A percentile compares a stretch with the other conserved stretches of the same genome.
phyloP scores from a whole-genome alignment of 2,888 invertebrate species.

The Atethmia centrago region DNA sequence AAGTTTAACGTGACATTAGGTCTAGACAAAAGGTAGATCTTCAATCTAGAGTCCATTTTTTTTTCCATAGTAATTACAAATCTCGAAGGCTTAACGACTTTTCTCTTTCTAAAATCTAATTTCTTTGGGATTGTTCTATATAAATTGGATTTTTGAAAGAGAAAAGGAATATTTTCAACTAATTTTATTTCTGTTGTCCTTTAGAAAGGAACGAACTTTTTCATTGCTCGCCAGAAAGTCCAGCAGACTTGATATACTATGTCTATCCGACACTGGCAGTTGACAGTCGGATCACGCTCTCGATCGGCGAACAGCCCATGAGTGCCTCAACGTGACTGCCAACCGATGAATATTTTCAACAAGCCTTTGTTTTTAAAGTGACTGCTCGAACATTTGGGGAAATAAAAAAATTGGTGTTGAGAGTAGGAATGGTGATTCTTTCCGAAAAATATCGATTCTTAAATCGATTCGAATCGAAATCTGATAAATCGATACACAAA shows the following conservation, averaged over 20 bases:
- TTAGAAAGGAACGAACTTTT: no score
- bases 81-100: neutral
- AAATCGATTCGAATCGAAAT: no score
- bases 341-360: slow-evolving; percentile 74
- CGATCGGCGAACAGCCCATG: slow-evolving; percentile 75
- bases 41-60: neutral
- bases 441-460: no score
- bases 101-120: neutral
- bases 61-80: neutral
- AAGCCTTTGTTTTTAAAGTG: slow-evolving; percentile 72
- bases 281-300: slow-evolving; percentile 74
- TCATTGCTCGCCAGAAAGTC: neutral
- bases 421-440: slow-evolving; percentile 15
- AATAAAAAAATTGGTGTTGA: slow-evolving; percentile 17
- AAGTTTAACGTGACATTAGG: neutral
- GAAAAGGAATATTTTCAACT: neutral
- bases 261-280: slow-evolving; percentile 30
- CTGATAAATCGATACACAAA: no score
- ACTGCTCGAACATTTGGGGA: slow-evolving; percentile 34
- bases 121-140: neutral
- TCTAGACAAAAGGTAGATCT: neutral
- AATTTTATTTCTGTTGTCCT: neutral
- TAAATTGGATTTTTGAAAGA: neutral
- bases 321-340: slow-evolving; percentile 77
- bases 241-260: slow-evolving; percentile 40